Conservation (phyloP, 2,888 invertebrate species). For the Eumerus sabulonum region DNA sequence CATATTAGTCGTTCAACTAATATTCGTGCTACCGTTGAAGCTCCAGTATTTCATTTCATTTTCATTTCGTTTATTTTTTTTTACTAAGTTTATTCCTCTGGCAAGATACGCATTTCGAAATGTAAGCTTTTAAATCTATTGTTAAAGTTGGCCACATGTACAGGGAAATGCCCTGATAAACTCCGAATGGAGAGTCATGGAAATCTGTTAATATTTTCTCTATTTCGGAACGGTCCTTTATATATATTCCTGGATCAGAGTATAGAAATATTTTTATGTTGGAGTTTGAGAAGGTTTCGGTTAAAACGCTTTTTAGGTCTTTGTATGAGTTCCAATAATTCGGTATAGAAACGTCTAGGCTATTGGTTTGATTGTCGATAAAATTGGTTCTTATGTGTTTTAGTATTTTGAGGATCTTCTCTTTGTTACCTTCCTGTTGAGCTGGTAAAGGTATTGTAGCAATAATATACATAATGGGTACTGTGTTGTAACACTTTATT, state of each 20-base stretch:
- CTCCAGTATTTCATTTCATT: background rate
- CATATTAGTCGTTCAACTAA: constrained; percentile 9
- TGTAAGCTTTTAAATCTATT: background rate
- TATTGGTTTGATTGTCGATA: background rate
- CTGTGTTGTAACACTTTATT: too few species aligned
- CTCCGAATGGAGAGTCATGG: constrained; percentile 5
- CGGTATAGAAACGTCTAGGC: background rate
- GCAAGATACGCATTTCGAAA: constrained; percentile 13
- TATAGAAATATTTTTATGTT: background rate
- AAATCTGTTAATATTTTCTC: background rate
- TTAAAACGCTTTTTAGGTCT: background rate
- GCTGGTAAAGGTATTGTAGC: too few species aligned
- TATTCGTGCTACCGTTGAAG: constrained; percentile 1
- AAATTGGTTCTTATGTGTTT: too few species aligned
- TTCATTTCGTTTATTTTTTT: background rate
- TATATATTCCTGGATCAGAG: too few species aligned
- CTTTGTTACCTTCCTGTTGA: too few species aligned
- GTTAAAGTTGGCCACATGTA: background rate
- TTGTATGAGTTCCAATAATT: too few species aligned
- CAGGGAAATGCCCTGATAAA: background rate
- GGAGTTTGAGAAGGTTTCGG: background rate
- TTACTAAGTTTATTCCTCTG: constrained; percentile 6
- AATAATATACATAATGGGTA: too few species aligned
- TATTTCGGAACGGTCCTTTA: too few species aligned
- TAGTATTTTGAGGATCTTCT: too few species aligned